These are phyloP conservation scores for Phenacoccus solenopsis DNA, from an alignment of 1,140 invertebrate species.

Conservation along the genomic window DNA sequence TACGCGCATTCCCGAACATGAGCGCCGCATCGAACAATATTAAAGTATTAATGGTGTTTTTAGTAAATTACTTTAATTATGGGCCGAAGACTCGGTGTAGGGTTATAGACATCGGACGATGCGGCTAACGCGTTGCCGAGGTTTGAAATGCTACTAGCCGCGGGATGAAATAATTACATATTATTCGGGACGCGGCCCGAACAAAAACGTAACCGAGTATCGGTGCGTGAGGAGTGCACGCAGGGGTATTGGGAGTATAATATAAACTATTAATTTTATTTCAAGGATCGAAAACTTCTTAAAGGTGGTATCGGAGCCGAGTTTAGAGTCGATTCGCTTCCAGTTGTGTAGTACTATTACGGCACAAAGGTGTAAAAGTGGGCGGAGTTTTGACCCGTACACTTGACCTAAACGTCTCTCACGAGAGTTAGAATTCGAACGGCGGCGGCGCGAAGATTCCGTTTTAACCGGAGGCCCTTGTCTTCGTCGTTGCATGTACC, in stretches of 20 bases:
- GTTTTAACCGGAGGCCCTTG: not conserved
- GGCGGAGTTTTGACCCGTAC: slow-evolving; percentile 10
- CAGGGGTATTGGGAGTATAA: not conserved
- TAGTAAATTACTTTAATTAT: not conserved
- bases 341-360: not conserved
- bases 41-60: not conserved
- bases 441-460: not conserved
- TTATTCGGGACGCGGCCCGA: not conserved
- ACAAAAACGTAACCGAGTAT: no score
- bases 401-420: slow-evolving; percentile 16
- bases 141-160: slow-evolving; percentile 10
- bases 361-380: not conserved
- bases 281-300: slow-evolving; percentile 6
- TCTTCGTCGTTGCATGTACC: not conserved
- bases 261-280: slow-evolving; percentile 10
- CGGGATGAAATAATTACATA: slow-evolving; percentile 9
- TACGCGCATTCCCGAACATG: not conserved
- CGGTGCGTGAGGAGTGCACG: no score
- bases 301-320: slow-evolving; percentile 9
- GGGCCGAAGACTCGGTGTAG: not conserved
- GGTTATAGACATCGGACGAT: not conserved
- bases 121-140: not conserved
- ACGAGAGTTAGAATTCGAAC: not conserved
- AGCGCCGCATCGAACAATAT: not conserved
- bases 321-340: not conserved